Conservation (phyloP, 1,140 invertebrate genomes). For the fruit fly (Drosophila melanogaster) region DNA sequence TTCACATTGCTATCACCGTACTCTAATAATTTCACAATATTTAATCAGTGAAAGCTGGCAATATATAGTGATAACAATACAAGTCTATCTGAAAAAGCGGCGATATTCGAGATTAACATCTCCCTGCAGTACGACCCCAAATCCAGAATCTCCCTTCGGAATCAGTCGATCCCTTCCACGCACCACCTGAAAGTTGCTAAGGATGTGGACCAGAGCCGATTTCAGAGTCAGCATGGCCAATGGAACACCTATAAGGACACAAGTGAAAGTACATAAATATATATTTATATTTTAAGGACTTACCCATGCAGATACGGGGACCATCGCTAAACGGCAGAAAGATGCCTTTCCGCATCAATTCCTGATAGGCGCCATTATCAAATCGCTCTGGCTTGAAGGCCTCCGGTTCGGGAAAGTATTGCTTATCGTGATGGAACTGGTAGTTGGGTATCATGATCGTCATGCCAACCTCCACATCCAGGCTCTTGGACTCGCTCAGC, state of each 20-base stretch:
- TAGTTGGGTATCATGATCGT: slow-evolving; percentile 86
- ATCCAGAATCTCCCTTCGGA: slow-evolving; percentile 52
- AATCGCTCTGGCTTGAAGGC: slow-evolving; percentile 90
- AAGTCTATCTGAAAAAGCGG: slow-evolving; percentile 38
- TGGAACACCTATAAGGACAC: slow-evolving; percentile 32
- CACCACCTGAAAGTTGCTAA: slow-evolving; percentile 63
- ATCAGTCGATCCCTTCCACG: slow-evolving; percentile 17
- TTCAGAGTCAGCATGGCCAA: slow-evolving; percentile 62
- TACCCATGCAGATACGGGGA: slow-evolving; percentile 77
- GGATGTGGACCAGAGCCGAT: slow-evolving; percentile 55
- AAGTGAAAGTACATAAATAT: not conserved
- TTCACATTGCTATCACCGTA: not conserved
- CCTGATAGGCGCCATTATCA: slow-evolving; percentile 55
- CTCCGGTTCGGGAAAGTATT: slow-evolving; percentile 89
- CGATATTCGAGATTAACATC: slow-evolving; percentile 61
- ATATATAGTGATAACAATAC: too few species aligned
- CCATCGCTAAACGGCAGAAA: slow-evolving; percentile 79
- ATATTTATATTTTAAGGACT: not conserved
- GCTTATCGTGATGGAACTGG: slow-evolving; percentile 87
- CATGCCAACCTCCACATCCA: slow-evolving; percentile 84
- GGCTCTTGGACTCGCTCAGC: slow-evolving; percentile 24
- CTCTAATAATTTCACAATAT: too few species aligned
- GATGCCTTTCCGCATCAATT: slow-evolving; percentile 56
- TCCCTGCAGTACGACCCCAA: slow-evolving; percentile 62
- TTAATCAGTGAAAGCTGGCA: too few species aligned